These are phyloP conservation scores for Gonocerus acuteangulatus DNA, from an alignment of 2,888 invertebrate genomes.

Conservation along the genomic window DNA sequence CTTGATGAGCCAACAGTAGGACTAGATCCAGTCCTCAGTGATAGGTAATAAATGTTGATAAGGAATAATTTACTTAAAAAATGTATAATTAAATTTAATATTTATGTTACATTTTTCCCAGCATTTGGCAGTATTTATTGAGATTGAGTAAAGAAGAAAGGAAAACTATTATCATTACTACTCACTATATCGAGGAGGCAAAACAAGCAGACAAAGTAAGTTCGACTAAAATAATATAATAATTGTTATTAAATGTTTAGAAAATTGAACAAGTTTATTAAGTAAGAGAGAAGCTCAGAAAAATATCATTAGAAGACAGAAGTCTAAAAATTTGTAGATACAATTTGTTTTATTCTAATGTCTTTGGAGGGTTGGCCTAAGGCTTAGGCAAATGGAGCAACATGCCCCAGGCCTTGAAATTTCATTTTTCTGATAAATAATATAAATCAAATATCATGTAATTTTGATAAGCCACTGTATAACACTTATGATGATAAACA, in stretches of 20 bases:
- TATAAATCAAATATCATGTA: no score
- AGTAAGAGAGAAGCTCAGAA: no score
- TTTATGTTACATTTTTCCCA: slow-evolving; percentile 8
- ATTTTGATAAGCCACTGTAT: no score
- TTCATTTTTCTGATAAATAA: no score
- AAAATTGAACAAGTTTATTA: no score
- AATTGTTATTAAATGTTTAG: background rate
- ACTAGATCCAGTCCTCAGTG: slow-evolving; percentile 64
- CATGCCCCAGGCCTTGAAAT: no score
- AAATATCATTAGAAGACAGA: no score
- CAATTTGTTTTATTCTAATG: no score
- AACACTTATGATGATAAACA: no score
- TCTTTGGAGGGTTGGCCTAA: no score
- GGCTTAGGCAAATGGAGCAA: no score
- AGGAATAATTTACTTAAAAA: background rate
- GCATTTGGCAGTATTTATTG: slow-evolving; percentile 38
- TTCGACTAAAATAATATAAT: background rate
- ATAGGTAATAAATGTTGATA: background rate
- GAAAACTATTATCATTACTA: slow-evolving; percentile 39
- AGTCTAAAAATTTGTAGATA: no score
- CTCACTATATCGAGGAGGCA: slow-evolving; percentile 39
- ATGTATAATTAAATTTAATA: background rate
- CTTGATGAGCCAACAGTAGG: slow-evolving; percentile 93
- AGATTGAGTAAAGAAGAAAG: slow-evolving; percentile 33
- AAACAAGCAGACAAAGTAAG: slow-evolving; percentile 27